phyloP scores from a whole-genome alignment of 2,888 invertebrate species.

The Ptychoptera albimana region DNA sequence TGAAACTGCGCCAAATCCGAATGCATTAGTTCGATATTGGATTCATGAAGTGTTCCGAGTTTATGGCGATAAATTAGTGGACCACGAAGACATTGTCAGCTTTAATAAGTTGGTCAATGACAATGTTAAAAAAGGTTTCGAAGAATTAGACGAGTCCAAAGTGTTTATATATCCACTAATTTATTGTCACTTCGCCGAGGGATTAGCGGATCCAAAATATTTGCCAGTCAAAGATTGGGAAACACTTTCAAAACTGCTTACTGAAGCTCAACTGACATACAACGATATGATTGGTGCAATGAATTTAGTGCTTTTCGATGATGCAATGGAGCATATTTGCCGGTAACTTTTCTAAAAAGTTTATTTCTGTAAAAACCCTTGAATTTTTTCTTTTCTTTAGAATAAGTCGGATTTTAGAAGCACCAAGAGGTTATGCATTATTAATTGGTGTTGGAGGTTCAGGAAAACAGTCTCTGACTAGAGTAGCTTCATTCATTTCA shows the following conservation, averaged over 20 bases:
- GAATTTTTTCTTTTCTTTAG: constrained; percentile 23
- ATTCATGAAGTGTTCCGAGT: constrained; percentile 82
- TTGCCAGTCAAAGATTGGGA: constrained; percentile 59
- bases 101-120: constrained; percentile 61
- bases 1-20: constrained; percentile 52
- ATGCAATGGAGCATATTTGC: constrained; percentile 86
- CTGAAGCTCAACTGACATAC: constrained; percentile 68
- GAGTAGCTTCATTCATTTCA: constrained; percentile 80
- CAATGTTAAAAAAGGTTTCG: constrained; percentile 60
- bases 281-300: constrained; percentile 83
- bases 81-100: constrained; percentile 53
- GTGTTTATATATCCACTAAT: constrained; percentile 65
- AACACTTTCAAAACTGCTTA: constrained; percentile 51
- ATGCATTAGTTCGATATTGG: constrained; percentile 67
- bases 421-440: constrained; percentile 81
- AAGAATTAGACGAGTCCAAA: constrained; percentile 53
- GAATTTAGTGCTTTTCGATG: constrained; percentile 89
- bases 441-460: constrained; percentile 90
- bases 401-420: constrained; percentile 83
- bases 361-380: background rate
- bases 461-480: constrained; percentile 82
- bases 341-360: constrained; percentile 29
- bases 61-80: constrained; percentile 82
- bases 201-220: constrained; percentile 83
- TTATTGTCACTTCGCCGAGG: constrained; percentile 83